These are phyloP conservation scores for Capromys pilorides DNA, from an alignment of 2,797 vertebrate genomes.

Conservation along the genomic window DNA sequence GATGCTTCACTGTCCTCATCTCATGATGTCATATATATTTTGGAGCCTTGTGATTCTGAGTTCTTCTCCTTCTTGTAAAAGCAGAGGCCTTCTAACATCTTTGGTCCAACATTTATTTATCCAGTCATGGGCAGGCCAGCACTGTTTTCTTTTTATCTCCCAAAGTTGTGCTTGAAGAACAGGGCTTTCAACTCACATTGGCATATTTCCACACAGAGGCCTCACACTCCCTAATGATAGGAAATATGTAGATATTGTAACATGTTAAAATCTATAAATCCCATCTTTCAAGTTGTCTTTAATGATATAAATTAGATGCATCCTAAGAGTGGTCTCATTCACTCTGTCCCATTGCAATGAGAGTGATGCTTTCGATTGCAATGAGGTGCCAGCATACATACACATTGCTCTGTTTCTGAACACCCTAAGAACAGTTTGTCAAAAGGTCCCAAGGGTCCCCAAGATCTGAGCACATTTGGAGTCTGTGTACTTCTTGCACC, in stretches of 20 bases:
- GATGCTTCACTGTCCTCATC: neutral
- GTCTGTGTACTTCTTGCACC: neutral
- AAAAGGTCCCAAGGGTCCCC: neutral
- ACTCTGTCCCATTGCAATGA: neutral
- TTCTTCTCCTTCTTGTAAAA: neutral
- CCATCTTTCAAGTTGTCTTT: neutral
- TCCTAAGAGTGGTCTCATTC: neutral
- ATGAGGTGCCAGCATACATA: neutral
- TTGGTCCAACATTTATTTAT: slow-evolving; percentile 1
- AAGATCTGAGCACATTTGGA: neutral
- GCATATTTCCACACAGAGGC: neutral
- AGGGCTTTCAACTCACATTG: neutral
- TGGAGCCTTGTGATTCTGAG: slow-evolving; percentile 17
- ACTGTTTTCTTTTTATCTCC: neutral
- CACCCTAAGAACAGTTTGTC: neutral
- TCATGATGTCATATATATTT: neutral
- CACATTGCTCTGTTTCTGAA: neutral
- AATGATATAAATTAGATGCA: neutral
- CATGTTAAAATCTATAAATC: neutral
- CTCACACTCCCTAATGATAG: neutral
- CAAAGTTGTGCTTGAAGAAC: neutral
- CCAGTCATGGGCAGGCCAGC: neutral
- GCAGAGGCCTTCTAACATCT: neutral
- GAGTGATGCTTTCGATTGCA: neutral
- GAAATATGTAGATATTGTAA: neutral